These are phyloP conservation scores for Platichthys flesus DNA, from an alignment of 2,113 vertebrate species.

Conservation along the genomic window DNA sequence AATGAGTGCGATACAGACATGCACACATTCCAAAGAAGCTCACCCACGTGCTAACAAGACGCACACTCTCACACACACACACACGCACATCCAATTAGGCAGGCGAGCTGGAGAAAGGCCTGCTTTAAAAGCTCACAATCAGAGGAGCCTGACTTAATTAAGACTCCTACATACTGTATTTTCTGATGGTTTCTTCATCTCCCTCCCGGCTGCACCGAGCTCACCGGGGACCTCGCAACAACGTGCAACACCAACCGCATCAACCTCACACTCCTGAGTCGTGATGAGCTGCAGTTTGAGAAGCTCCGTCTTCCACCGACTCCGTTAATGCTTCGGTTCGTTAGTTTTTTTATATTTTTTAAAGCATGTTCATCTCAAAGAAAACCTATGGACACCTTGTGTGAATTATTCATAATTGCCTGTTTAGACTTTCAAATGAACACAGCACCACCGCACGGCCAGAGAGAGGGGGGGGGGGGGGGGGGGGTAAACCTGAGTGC, in stretches of 20 bases:
- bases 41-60: background rate
- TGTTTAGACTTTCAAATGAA: conserved; percentile 64
- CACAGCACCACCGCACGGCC: conserved; percentile 28
- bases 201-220: conserved; percentile 47
- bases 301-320: conserved; percentile 4
- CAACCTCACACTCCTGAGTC: conserved; percentile 18
- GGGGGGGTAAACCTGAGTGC: conserved; percentile 23
- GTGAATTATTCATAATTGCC: conserved; percentile 61
- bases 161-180: conserved; percentile 66
- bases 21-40: conserved; percentile 38
- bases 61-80: conserved; percentile 11
- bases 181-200: conserved; percentile 61
- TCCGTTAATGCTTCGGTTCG: background rate
- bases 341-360: background rate
- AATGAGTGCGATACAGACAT: conserved; percentile 61
- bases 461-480: background rate
- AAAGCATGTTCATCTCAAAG: background rate
- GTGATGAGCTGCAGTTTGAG: conserved; percentile 3
- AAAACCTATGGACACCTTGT: background rate
- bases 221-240: conserved; percentile 50
- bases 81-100: conserved; percentile 57
- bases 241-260: conserved; percentile 41
- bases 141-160: conserved; percentile 71
- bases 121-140: conserved; percentile 70
- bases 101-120: conserved; percentile 59